Evolutionary conservation across 2,113 vertebrate genomes (phyloP).

Genomic region (Oncorhynchus gorbuscha): DNA sequence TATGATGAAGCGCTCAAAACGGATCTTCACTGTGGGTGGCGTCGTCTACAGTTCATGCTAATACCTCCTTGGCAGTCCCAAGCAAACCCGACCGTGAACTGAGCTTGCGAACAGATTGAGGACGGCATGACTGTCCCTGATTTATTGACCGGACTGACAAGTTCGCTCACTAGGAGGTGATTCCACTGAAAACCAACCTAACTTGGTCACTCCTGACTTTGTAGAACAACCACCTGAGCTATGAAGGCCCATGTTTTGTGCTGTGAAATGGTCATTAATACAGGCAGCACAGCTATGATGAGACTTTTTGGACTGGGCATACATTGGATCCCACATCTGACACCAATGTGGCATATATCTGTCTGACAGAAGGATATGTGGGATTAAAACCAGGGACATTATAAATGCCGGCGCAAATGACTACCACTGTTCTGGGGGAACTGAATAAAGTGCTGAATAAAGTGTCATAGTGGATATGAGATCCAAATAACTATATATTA

Average conservation of each 20-base stretch:
- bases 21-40: conserved; percentile 3
- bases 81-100: conserved; percentile 9
- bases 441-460: too few relatives aligned
- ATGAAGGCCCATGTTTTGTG: background rate
- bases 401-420: too few relatives aligned
- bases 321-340: background rate
- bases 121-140: background rate
- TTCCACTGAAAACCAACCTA: background rate
- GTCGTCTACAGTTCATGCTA: conserved; percentile 12
- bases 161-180: background rate
- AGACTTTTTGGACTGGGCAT: background rate
- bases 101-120: background rate
- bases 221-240: too few relatives aligned
- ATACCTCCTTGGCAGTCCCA: conserved; percentile 1
- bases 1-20: background rate
- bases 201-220: too few relatives aligned
- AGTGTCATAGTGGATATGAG: too few relatives aligned
- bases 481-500: too few relatives aligned
- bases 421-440: too few relatives aligned
- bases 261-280: too few relatives aligned
- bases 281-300: too few relatives aligned
- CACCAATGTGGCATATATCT: too few relatives aligned
- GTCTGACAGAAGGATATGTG: too few relatives aligned
- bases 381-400: too few relatives aligned
- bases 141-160: background rate